Evolutionary conservation across 2,888 invertebrate species (phyloP).

Genomic region (Bibio marci): DNA sequence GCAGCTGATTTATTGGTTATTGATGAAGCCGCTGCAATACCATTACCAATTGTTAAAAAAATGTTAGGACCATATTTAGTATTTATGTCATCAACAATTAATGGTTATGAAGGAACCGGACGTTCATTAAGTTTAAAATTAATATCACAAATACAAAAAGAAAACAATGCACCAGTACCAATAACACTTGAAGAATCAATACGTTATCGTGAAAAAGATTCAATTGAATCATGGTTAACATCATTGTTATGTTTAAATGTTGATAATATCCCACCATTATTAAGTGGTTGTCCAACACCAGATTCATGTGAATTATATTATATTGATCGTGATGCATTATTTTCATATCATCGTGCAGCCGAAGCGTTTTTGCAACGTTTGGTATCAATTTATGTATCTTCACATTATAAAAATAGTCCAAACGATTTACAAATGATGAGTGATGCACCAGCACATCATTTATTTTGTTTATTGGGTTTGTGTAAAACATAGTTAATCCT

Average conservation of each 20-base stretch:
- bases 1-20: conserved; percentile 92
- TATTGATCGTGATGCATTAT: conserved; percentile 81
- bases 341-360: conserved; percentile 89
- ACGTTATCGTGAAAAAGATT: conserved; percentile 73
- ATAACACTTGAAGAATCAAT: conserved; percentile 84
- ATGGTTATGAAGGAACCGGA: conserved; percentile 98
- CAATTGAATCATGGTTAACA: conserved; percentile 83
- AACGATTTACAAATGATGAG: conserved; percentile 97
- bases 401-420: conserved; percentile 98
- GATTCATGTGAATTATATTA: conserved; percentile 77
- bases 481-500: too few relatives aligned
- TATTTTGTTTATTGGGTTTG: conserved; percentile 88
- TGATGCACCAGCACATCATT: conserved; percentile 94
- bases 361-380: conserved; percentile 83
- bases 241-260: conserved; percentile 82
- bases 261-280: conserved; percentile 40
- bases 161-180: conserved; percentile 40
- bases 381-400: conserved; percentile 87
- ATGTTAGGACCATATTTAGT: conserved; percentile 83
- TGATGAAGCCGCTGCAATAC: conserved; percentile 98
- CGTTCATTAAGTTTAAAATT: conserved; percentile 88
- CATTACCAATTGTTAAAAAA: conserved; percentile 76
- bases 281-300: conserved; percentile 75
- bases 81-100: conserved; percentile 91
- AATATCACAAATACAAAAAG: conserved; percentile 64